Percentiles rank a stretch among this genome's conserved stretches.
Conservation (phyloP, 2,113 vertebrate species). For the Tylochromis polylepis region DNA sequence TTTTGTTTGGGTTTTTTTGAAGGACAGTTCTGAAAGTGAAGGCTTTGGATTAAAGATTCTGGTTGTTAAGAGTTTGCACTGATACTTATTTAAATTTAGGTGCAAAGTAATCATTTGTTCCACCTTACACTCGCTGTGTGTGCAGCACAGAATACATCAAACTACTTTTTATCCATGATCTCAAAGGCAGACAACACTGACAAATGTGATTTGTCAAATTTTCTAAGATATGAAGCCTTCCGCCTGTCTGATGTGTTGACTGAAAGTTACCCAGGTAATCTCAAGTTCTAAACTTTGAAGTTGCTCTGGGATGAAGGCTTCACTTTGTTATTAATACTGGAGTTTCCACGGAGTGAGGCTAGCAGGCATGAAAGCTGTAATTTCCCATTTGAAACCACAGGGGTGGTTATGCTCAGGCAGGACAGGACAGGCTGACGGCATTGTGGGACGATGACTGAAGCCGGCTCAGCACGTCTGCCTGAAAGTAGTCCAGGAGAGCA, state of each 20-base stretch:
- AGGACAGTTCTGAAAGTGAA: not conserved
- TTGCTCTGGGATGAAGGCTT: not conserved
- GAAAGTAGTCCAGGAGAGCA: not conserved
- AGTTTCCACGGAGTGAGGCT: not conserved
- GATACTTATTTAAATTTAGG: not conserved
- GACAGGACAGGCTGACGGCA: not conserved
- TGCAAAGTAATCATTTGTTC: not conserved
- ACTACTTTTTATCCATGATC: not conserved
- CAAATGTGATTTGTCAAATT: not conserved
- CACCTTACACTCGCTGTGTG: not conserved
- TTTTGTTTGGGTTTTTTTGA: not conserved
- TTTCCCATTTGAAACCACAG: not conserved
- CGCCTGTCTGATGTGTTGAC: not conserved
- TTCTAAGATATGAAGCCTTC: not conserved
- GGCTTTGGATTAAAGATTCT: not conserved
- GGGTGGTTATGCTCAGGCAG: not conserved
- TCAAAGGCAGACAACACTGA: not conserved
- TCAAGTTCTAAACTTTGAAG: not conserved
- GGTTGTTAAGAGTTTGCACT: not conserved
- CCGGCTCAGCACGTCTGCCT: not conserved
- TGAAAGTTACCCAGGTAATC: not conserved
- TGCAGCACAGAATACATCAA: not conserved
- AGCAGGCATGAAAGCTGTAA: slow-evolving; percentile 2
- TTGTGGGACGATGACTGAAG: slow-evolving; percentile 4
- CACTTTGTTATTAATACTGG: not conserved